These are phyloP conservation scores for Belgica antarctica DNA, from an alignment of 2,888 invertebrate genomes.

Conservation along the genomic window DNA sequence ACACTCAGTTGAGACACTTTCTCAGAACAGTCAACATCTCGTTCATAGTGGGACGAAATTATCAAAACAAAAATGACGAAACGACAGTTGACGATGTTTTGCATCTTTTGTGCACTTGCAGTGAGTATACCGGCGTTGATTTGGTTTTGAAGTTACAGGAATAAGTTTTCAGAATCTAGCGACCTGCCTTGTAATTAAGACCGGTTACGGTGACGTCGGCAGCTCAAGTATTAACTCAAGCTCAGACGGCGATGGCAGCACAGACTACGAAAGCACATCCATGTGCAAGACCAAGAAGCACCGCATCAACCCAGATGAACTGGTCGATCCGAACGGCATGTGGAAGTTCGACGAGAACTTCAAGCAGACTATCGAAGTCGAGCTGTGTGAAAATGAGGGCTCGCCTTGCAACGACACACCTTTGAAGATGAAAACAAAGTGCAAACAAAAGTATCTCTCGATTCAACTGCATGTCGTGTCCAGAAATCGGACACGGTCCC, in stretches of 20 bases:
- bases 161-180: not conserved
- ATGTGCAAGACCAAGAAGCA: not conserved
- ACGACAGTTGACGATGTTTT: not conserved
- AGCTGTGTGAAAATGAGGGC: constrained; percentile 9
- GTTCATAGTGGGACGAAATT: not conserved
- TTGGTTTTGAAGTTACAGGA: not conserved
- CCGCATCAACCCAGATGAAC: constrained; percentile 28
- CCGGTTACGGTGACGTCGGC: not conserved
- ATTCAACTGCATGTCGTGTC: constrained; percentile 5
- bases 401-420: not conserved
- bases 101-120: not conserved
- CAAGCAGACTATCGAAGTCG: constrained; percentile 21
- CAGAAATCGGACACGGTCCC: not conserved
- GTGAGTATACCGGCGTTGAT: not conserved
- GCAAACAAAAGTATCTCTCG: not conserved
- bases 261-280: not conserved
- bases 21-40: not conserved
- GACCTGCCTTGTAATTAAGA: not conserved
- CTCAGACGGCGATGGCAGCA: not conserved
- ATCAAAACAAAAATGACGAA: not conserved
- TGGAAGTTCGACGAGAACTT: constrained; percentile 4
- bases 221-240: too few relatives aligned
- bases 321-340: not conserved
- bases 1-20: not conserved
- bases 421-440: constrained; percentile 1